phyloP scores from a whole-genome alignment of 2,888 invertebrate genomes.

The Idaea dimidiata region DNA sequence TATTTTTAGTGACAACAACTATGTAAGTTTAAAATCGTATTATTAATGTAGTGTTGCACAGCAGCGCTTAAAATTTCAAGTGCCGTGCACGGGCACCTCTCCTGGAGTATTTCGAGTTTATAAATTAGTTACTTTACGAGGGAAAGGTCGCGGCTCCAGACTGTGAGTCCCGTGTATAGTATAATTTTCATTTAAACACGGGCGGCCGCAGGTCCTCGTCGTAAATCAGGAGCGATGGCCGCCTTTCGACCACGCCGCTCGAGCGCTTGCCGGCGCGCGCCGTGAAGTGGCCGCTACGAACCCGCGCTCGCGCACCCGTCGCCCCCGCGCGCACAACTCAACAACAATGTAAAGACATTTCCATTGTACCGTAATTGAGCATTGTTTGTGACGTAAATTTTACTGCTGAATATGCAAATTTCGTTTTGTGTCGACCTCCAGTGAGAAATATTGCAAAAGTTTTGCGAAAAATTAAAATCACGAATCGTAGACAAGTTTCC shows the following conservation, averaged over 20 bases:
- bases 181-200: conserved; percentile 76
- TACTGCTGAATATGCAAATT: conserved; percentile 77
- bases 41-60: conserved; percentile 36
- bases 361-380: conserved; percentile 74
- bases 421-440: conserved; percentile 64
- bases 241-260: conserved; percentile 52
- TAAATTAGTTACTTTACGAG: conserved; percentile 76
- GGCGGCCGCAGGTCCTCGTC: conserved; percentile 67
- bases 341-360: conserved; percentile 75
- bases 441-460: conserved; percentile 74
- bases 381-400: conserved; percentile 78
- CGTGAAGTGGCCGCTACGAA: conserved; percentile 28
- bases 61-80: conserved; percentile 71
- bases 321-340: conserved; percentile 42
- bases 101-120: conserved; percentile 67
- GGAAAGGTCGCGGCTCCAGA: conserved; percentile 64
- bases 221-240: conserved; percentile 69
- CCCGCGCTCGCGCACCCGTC: conserved; percentile 29
- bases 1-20: too few relatives aligned
- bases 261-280: conserved; percentile 34
- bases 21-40: conserved; percentile 64
- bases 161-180: conserved; percentile 66
- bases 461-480: conserved; percentile 72
- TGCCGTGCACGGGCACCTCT: conserved; percentile 60
- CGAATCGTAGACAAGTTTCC: conserved; percentile 62